Conservation (phyloP, 2,113 vertebrate genomes). For the Pardalotus punctatus region DNA sequence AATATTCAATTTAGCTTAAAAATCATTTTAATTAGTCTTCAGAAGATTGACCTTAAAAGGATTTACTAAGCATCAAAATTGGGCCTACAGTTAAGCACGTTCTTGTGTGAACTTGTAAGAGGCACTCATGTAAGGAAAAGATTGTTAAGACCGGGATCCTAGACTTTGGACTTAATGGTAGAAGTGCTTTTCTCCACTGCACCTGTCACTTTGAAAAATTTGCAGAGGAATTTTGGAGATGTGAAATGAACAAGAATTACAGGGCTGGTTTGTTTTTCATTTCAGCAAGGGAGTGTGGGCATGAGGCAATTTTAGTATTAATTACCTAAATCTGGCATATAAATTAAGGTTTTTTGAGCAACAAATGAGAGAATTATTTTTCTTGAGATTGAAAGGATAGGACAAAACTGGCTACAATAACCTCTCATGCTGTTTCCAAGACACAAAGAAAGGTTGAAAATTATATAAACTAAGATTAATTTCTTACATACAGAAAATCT, state of each 20-base stretch:
- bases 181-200: background rate
- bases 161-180: background rate
- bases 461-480: background rate
- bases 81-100: background rate
- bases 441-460: background rate
- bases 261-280: background rate
- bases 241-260: background rate
- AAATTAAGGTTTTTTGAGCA: background rate
- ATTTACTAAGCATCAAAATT: background rate
- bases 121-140: background rate
- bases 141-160: background rate
- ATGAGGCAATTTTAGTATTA: background rate
- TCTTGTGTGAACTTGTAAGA: background rate
- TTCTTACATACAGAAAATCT: background rate
- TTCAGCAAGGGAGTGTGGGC: fast-evolving
- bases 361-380: background rate
- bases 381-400: background rate
- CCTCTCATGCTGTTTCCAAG: background rate
- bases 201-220: background rate
- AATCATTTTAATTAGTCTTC: background rate
- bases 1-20: background rate
- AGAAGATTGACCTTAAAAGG: background rate
- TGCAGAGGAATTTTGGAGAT: background rate
- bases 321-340: background rate
- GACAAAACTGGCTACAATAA: background rate